Percentiles rank a stretch among this genome's conserved stretches.
phyloP scores from a whole-genome alignment of 1,140 invertebrate genomes.

The Cherax destructor region DNA sequence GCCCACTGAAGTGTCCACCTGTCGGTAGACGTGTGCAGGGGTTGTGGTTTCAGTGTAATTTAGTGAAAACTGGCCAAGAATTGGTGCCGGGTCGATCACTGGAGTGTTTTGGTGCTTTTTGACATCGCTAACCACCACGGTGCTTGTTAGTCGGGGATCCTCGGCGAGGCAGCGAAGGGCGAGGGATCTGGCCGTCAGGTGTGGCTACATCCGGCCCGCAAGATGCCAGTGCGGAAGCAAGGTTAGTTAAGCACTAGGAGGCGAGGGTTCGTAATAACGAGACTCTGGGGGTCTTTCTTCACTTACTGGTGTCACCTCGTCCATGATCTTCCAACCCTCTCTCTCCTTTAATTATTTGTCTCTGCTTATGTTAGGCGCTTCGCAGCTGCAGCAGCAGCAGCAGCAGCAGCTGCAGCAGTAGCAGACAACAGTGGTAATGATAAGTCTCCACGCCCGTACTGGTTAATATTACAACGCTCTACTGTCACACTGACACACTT shows the following conservation, averaged over 20 bases:
- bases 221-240: conserved; percentile 68
- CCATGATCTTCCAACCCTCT: background rate
- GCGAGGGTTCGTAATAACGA: conserved; percentile 48
- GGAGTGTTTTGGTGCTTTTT: conserved; percentile 49
- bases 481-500: too few relatives aligned
- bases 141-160: background rate
- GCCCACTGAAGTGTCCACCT: conserved; percentile 29
- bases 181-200: background rate
- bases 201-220: conserved; percentile 28
- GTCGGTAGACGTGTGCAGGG: conserved; percentile 7
- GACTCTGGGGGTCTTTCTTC: conserved; percentile 12
- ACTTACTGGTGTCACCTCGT: conserved; percentile 13
- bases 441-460: too few relatives aligned
- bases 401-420: too few relatives aligned
- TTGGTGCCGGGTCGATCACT: conserved; percentile 56
- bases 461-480: too few relatives aligned
- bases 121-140: conserved; percentile 34
- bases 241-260: conserved; percentile 71
- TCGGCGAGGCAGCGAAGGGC: background rate
- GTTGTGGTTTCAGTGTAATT: conserved; percentile 57
- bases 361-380: too few relatives aligned
- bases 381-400: too few relatives aligned
- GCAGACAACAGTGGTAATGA: too few relatives aligned
- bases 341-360: background rate
- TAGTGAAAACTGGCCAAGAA: conserved; percentile 44